These are phyloP conservation scores for Branchellion lobata DNA, from an alignment of 2,888 invertebrate genomes.

Conservation along the genomic window DNA sequence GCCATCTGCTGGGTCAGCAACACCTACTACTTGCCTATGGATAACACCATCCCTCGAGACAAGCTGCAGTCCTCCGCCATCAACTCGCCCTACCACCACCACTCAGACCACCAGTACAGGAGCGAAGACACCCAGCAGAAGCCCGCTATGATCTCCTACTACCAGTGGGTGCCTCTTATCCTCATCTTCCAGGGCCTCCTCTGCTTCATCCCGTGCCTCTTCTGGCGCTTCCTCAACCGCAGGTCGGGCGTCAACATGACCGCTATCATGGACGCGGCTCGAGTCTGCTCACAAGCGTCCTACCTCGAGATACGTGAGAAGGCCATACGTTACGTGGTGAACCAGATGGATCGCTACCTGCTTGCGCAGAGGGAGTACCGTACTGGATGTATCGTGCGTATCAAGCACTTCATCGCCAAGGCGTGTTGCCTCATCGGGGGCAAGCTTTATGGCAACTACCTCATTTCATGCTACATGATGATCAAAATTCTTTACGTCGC, in stretches of 20 bases:
- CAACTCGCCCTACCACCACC: conserved; percentile 51
- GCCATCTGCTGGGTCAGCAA: conserved; percentile 54
- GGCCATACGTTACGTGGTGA: conserved; percentile 63
- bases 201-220: conserved; percentile 52
- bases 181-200: conserved; percentile 53
- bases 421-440: conserved; percentile 62
- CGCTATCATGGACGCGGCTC: conserved; percentile 53
- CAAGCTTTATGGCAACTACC: conserved; percentile 63
- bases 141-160: conserved; percentile 51
- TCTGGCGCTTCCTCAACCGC: conserved; percentile 53
- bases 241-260: conserved; percentile 53
- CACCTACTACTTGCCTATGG: conserved; percentile 53
- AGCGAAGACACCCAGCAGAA: conserved; percentile 42
- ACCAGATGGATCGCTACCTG: conserved; percentile 64
- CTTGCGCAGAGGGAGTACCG: conserved; percentile 62
- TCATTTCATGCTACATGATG: conserved; percentile 63
- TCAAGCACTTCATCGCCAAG: conserved; percentile 60
- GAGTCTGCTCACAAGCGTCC: conserved; percentile 52
- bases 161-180: conserved; percentile 53
- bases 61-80: conserved; percentile 47
- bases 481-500: conserved; percentile 63
- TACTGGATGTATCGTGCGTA: conserved; percentile 59
- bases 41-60: conserved; percentile 49
- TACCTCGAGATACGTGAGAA: conserved; percentile 54
- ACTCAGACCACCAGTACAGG: conserved; percentile 47